phyloP scores from a whole-genome alignment of 2,113 vertebrate species.

The Alligator sinensis region DNA sequence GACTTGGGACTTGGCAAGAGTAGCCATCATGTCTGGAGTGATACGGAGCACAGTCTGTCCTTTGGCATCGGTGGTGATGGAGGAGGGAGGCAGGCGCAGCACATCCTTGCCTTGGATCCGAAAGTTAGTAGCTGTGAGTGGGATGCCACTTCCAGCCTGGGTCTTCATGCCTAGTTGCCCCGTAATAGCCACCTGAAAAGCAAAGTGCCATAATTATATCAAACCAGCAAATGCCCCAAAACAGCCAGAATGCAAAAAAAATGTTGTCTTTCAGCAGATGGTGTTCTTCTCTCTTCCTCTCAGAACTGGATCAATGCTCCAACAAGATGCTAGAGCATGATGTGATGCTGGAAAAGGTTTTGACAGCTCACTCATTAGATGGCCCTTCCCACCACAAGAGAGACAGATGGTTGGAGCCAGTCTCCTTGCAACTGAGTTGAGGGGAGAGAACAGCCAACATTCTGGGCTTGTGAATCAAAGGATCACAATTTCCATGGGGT shows the following conservation, averaged over 20 bases:
- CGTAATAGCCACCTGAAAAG: conserved; percentile 91
- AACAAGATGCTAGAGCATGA: not conserved
- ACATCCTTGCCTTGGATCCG: conserved; percentile 97
- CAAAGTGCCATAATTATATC: not conserved
- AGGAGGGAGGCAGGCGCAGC: conserved; percentile 91
- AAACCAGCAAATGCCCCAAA: not conserved
- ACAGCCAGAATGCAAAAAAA: not conserved
- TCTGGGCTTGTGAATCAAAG: not conserved
- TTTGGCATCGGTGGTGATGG: conserved; percentile 96
- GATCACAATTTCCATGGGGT: not conserved
- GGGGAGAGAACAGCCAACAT: not conserved
- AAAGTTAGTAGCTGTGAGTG: conserved; percentile 92
- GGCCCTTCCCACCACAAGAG: not conserved
- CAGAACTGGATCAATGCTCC: not conserved
- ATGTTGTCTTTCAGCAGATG: not conserved
- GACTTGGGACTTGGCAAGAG: conserved; percentile 93
- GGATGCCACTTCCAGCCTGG: conserved; percentile 84
- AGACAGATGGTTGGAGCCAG: rapidly evolving
- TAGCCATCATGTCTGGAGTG: conserved; percentile 99
- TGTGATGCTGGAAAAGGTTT: not conserved
- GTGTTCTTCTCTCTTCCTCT: not conserved
- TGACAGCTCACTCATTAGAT: not conserved
- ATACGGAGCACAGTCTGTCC: conserved; percentile 96
- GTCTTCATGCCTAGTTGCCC: conserved; percentile 93
- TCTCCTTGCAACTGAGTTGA: not conserved